Evolutionary conservation across 1,140 invertebrate species (phyloP).

Genomic region (Brachionus manjavacas): DNA sequence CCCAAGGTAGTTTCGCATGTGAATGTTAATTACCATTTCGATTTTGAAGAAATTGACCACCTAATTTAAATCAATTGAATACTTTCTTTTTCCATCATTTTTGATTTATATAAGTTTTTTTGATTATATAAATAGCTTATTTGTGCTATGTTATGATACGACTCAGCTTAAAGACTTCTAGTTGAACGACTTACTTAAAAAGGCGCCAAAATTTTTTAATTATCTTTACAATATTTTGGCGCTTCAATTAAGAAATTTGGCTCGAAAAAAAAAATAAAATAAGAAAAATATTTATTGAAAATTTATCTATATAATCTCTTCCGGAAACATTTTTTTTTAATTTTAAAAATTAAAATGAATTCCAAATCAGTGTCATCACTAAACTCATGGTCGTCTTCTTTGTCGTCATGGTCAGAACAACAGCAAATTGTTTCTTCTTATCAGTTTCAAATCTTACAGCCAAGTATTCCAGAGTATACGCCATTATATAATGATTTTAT

Average conservation of each 20-base stretch:
- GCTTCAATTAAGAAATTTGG: background rate
- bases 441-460: background rate
- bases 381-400: background rate
- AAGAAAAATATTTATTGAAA: background rate
- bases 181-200: background rate
- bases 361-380: background rate
- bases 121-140: too few relatives aligned
- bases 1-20: background rate
- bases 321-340: background rate
- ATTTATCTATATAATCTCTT: background rate
- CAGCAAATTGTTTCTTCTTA: background rate
- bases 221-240: background rate
- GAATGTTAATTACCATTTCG: background rate
- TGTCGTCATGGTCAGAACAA: slow-evolving; percentile 18
- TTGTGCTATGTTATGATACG: too few relatives aligned
- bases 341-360: slow-evolving; percentile 14
- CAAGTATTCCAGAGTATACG: background rate
- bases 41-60: background rate
- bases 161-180: background rate
- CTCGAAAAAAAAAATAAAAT: background rate
- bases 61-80: background rate
- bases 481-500: background rate
- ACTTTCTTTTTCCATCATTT: too few relatives aligned
- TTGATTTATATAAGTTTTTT: too few relatives aligned
- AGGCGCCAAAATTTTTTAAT: background rate